phyloP scores from a whole-genome alignment of 1,140 invertebrate species.

The Drosophila hydei region DNA sequence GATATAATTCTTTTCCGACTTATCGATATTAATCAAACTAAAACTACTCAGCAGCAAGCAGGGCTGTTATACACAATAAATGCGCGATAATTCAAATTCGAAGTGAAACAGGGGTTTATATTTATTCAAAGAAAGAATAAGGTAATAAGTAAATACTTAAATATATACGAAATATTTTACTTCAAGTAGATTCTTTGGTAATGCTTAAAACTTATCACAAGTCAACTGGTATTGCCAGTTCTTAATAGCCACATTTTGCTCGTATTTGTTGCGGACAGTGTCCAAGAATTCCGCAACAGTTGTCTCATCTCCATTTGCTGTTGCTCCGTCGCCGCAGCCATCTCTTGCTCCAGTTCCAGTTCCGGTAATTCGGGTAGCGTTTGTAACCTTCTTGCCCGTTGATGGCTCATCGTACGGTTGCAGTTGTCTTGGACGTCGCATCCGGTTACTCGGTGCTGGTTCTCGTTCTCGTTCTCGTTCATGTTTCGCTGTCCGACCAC shows the following conservation, averaged over 20 bases:
- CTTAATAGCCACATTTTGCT: constrained; percentile 75
- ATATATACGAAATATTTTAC: constrained; percentile 14
- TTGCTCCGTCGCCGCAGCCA: constrained; percentile 33
- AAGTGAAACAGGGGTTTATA: constrained; percentile 6
- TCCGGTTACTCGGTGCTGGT: constrained; percentile 29
- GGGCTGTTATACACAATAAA: constrained; percentile 6
- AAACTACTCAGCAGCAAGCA: not conserved
- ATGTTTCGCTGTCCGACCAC: constrained; percentile 75
- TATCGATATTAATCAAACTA: not conserved
- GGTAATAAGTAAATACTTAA: constrained; percentile 30
- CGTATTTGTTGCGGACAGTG: constrained; percentile 67
- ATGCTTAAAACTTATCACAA: constrained; percentile 78
- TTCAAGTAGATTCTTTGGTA: constrained; percentile 47
- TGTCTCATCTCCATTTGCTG: constrained; percentile 46
- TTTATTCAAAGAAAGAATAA: constrained; percentile 29
- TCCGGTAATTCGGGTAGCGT: constrained; percentile 45
- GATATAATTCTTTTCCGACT: not conserved
- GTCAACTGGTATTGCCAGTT: constrained; percentile 83
- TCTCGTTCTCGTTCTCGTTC: constrained; percentile 25
- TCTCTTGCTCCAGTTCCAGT: constrained; percentile 29
- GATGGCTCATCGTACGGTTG: constrained; percentile 70
- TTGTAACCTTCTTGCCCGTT: constrained; percentile 46
- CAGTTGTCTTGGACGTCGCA: constrained; percentile 59
- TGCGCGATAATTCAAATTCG: not conserved
- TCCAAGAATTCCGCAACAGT: constrained; percentile 72